Percentiles rank a stretch among this genome's conserved stretches.
Conservation (phyloP, 2,797 vertebrate genomes). For the Melanotaenia trifasciata region DNA sequence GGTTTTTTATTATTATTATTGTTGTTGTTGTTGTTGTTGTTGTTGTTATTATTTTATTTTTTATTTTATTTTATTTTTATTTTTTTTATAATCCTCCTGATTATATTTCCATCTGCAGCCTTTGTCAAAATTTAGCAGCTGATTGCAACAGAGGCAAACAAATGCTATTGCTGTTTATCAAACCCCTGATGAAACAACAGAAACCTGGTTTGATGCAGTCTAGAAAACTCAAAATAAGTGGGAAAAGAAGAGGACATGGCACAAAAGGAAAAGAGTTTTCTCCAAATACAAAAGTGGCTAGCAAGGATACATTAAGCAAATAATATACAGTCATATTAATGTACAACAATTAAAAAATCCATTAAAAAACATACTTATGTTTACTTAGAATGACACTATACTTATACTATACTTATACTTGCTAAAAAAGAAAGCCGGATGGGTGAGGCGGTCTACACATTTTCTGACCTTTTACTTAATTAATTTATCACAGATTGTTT, state of each 20-base stretch:
- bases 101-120: constrained; percentile 2
- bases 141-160: constrained; percentile 4
- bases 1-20: neutral
- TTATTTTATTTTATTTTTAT: neutral
- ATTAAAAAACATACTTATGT: too few relatives aligned
- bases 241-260: too few relatives aligned
- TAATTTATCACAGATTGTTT: neutral
- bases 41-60: neutral
- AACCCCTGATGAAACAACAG: neutral
- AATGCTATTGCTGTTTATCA: constrained; percentile 3
- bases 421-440: too few relatives aligned
- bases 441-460: too few relatives aligned
- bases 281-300: neutral
- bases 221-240: too few relatives aligned
- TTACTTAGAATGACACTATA: too few relatives aligned
- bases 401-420: too few relatives aligned
- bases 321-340: too few relatives aligned
- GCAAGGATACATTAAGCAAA: too few relatives aligned
- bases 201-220: neutral
- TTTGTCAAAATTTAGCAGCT: neutral
- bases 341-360: too few relatives aligned
- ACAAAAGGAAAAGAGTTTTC: neutral
- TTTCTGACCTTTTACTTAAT: neutral
- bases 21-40: neutral
- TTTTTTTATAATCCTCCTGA: neutral